Percentiles rank a stretch among this genome's conserved stretches.
phyloP scores from a whole-genome alignment of 2,797 vertebrate species.

The Melanotaenia maccullochi region DNA sequence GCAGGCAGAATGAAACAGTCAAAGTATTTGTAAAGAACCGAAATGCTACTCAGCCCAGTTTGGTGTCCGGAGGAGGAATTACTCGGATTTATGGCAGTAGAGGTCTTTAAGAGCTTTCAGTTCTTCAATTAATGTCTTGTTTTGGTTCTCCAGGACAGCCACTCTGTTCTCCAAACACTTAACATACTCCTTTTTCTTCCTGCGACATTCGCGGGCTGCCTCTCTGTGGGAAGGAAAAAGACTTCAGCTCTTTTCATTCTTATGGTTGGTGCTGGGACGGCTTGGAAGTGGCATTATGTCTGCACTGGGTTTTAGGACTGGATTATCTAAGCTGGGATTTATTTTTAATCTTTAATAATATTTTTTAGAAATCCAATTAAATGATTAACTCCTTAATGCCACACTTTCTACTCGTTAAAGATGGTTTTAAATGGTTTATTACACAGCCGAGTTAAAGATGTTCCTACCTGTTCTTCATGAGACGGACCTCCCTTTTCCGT shows the following conservation, averaged over 20 bases:
- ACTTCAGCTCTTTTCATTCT: constrained; percentile 15
- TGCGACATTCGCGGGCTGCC: constrained; percentile 95
- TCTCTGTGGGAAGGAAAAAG: constrained; percentile 84
- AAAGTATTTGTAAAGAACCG: constrained; percentile 52
- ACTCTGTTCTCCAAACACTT: constrained; percentile 99
- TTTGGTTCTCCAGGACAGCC: constrained; percentile 98
- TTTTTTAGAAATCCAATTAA: neutral
- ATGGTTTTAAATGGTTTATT: no score
- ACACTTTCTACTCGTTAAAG: neutral
- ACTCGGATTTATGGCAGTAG: constrained; percentile 99
- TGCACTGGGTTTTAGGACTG: no score
- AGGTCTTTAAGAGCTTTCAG: constrained; percentile 99
- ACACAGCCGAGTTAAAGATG: neutral
- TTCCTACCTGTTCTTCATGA: constrained; percentile 97
- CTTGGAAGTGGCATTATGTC: neutral
- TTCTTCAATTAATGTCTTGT: constrained; percentile 98
- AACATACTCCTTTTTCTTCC: constrained; percentile 99
- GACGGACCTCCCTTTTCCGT: constrained; percentile 94
- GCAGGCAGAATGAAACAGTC: constrained; percentile 52
- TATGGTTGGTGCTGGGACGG: neutral
- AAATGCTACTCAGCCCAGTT: constrained; percentile 52
- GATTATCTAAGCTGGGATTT: neutral
- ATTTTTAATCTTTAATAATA: constrained; percentile 1
- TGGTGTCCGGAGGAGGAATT: constrained; percentile 56
- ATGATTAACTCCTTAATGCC: neutral